Percentiles rank a stretch among this genome's conserved stretches.
phyloP scores from a whole-genome alignment of 2,113 vertebrate genomes.

The Xenopus borealis region DNA sequence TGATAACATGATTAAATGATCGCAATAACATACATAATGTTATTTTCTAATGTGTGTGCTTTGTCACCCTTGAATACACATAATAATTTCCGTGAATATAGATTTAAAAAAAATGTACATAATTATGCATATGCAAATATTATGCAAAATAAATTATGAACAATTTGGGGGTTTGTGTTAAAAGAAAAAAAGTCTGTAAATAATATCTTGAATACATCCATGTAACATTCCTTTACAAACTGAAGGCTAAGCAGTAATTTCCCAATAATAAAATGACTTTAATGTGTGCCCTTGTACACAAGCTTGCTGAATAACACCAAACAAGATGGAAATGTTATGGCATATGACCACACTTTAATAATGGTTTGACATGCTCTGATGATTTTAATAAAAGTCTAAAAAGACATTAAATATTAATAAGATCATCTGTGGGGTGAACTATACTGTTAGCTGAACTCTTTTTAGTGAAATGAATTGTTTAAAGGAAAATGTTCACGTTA shows the following conservation, averaged over 20 bases:
- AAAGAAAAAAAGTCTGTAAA: too few species aligned
- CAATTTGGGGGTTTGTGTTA: too few species aligned
- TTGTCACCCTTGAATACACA: too few species aligned
- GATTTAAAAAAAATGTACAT: too few species aligned
- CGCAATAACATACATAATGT: too few species aligned
- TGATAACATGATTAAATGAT: too few species aligned
- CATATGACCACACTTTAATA: conserved; percentile 10
- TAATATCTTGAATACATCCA: too few species aligned
- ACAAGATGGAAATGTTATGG: conserved; percentile 10
- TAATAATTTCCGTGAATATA: too few species aligned
- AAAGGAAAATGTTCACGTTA: background rate
- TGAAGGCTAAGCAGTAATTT: background rate
- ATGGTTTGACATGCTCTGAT: background rate
- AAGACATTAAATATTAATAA: conserved; percentile 22
- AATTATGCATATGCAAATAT: too few species aligned
- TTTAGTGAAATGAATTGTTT: background rate
- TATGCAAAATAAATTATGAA: too few species aligned
- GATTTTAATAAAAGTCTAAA: conserved; percentile 17
- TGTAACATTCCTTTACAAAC: too few species aligned
- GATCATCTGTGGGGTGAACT: background rate
- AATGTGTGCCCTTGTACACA: conserved; percentile 21
- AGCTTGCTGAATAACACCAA: background rate
- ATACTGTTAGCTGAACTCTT: background rate
- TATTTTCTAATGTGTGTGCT: too few species aligned
- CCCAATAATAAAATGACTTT: conserved; percentile 8